Conservation (phyloP, 1,140 invertebrate genomes). For the Stratiolaelaps scimitus region DNA sequence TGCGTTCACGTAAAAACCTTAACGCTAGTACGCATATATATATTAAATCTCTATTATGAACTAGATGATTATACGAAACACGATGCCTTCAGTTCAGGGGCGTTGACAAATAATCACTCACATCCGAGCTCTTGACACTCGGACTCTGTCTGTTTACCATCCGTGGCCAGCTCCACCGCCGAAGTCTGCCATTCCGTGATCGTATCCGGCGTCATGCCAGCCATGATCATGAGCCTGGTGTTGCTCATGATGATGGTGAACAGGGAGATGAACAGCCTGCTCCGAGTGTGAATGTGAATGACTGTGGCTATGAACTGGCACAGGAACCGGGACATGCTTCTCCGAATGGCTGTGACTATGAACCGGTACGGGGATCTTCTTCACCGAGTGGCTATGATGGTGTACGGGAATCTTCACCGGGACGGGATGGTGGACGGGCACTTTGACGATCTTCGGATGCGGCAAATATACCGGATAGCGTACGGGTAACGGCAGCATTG, state of each 20-base stretch:
- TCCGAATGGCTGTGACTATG: conserved; percentile 11
- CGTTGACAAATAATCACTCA: too few species aligned
- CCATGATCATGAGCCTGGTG: not conserved
- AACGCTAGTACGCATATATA: too few species aligned
- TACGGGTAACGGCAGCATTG: conserved; percentile 13
- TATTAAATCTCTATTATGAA: too few species aligned
- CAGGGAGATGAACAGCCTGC: not conserved
- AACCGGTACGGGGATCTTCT: not conserved
- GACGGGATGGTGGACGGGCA: not conserved
- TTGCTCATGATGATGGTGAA: not conserved
- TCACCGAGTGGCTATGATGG: not conserved
- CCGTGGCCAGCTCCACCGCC: too few species aligned
- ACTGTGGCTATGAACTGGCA: not conserved
- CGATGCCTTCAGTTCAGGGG: too few species aligned
- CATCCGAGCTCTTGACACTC: too few species aligned
- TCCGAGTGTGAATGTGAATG: not conserved
- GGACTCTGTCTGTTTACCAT: too few species aligned
- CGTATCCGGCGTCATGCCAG: not conserved
- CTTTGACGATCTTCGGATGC: conserved; percentile 20
- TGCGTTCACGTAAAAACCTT: too few species aligned
- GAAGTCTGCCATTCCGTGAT: too few species aligned
- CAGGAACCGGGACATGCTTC: conserved; percentile 9
- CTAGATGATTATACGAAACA: too few species aligned
- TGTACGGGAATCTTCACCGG: not conserved
- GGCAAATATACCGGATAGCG: not conserved